Conservation (phyloP, 2,797 vertebrate genomes). For the Gymnothorax javanicus region DNA sequence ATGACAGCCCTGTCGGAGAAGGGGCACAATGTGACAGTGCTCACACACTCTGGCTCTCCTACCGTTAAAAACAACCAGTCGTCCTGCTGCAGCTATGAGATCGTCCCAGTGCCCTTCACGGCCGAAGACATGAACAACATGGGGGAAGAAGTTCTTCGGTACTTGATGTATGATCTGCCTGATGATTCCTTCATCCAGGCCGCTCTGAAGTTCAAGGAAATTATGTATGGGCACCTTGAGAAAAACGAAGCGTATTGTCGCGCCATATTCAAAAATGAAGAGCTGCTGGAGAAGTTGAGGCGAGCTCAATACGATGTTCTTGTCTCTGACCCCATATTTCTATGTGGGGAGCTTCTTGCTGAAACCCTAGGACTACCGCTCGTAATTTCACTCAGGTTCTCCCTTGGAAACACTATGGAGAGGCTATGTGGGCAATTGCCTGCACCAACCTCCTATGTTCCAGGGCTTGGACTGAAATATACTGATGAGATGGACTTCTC, state of each 20-base stretch:
- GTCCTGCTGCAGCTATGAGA: constrained; percentile 23
- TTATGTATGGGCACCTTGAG: not conserved
- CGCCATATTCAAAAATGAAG: constrained; percentile 40
- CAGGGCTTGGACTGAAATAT: constrained; percentile 47
- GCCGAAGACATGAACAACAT: constrained; percentile 3
- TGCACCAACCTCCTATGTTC: constrained; percentile 63
- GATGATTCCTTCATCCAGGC: constrained; percentile 36
- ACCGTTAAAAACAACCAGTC: constrained; percentile 10
- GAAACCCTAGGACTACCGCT: constrained; percentile 67
- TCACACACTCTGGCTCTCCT: constrained; percentile 32
- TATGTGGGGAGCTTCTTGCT: constrained; percentile 49
- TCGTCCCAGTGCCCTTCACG: constrained; percentile 33
- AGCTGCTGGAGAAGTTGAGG: constrained; percentile 54
- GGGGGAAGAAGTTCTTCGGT: constrained; percentile 27
- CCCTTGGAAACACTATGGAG: constrained; percentile 51
- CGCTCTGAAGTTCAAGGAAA: constrained; percentile 7
- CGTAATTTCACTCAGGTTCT: constrained; percentile 55
- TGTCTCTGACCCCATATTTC: constrained; percentile 23
- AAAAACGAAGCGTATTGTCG: constrained; percentile 37
- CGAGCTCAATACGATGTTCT: constrained; percentile 60
- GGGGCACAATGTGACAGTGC: constrained; percentile 40
- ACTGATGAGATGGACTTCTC: constrained; percentile 63
- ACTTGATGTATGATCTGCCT: constrained; percentile 23
- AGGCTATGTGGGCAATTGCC: constrained; percentile 59
- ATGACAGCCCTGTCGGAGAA: constrained; percentile 29